Conservation (phyloP, 2,113 vertebrate genomes). For the Lamprologus lemairii region DNA sequence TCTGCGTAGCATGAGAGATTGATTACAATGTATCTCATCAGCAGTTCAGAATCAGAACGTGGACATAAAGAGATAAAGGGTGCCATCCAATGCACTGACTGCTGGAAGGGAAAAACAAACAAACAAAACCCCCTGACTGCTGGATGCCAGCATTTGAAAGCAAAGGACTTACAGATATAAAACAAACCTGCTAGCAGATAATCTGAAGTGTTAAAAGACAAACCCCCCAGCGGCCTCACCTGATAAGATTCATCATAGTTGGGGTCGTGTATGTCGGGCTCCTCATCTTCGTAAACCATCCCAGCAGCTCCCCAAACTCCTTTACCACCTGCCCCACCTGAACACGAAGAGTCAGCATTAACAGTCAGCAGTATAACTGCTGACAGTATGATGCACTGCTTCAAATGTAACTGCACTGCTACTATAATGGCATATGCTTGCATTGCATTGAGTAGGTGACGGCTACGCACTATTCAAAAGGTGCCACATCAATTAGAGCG, state of each 20-base stretch:
- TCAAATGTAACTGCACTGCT: neutral
- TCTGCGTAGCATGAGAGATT: neutral
- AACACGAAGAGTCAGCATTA: neutral
- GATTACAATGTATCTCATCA: neutral
- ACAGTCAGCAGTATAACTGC: neutral
- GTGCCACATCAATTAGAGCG: neutral
- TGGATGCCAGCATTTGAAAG: neutral
- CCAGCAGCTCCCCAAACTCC: slow-evolving; percentile 86
- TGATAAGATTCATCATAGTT: slow-evolving; percentile 84
- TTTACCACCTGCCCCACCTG: slow-evolving; percentile 83
- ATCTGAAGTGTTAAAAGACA: neutral
- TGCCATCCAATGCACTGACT: neutral
- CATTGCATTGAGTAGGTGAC: neutral
- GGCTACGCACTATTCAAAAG: neutral
- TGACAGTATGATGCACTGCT: neutral
- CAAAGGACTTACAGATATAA: neutral
- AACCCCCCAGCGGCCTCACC: slow-evolving; percentile 42
- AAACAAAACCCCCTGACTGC: neutral
- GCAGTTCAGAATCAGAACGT: slow-evolving; percentile 5
- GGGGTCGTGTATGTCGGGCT: slow-evolving; percentile 77
- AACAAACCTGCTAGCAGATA: neutral
- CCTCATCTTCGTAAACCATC: slow-evolving; percentile 80
- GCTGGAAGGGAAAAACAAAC: neutral
- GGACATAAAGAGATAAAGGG: slow-evolving; percentile 4
- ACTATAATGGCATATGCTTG: neutral